Evolutionary conservation across 2,888 invertebrate genomes (phyloP), one percentile per base, ranked within the genome.

Genomic region (Epinotia bilunana): DNA sequence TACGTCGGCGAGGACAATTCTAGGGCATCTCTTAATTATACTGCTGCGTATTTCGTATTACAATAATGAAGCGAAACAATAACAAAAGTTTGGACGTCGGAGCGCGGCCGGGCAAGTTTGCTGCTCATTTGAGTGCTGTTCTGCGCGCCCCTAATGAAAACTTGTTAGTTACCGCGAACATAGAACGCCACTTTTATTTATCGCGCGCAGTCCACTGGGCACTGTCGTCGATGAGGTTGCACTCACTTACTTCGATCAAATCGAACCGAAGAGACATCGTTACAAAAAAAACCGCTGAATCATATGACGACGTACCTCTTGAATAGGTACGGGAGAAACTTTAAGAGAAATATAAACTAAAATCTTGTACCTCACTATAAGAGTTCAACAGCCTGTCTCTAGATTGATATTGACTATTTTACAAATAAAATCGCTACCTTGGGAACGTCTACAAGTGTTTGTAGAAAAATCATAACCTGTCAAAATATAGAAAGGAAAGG

Each of bases 41-140:
- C 87, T 87, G 88, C 88, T 88, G 87, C 89, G 90, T 92, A 92
- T 91, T 93, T 91, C 89, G 89, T 92, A 92, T 93, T 91, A 93
- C 92, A 93, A 92, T 93, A 94, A 94, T 92, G 91, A 93, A 93
- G 89, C 86, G 89, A 90, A 92, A 93, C 92, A 93, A 93, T 93
- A 93, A 92, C 91, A 90, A 91, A 94, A 94, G 91, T 94, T 93
- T 88, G 88, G 90, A 88, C 88, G 88, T 81, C 86, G 89, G 85
- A 85, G 86, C 86, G 86, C 87, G 87, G 88, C 85, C 86, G 89
- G 84, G 85, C 89, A 90, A 90, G 89, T 91, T 88, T 80, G 84
- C 87, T 90, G 91, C 91, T 92, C 91, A 90, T 89, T 91, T 90
- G 90, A 93, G 91, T 91, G 91, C 89, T 89, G 91, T 91, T 89